Base-by-base conservation (phyloP, 2,113 vertebrate genomes). In the Anseranas semipalmata region DNA sequence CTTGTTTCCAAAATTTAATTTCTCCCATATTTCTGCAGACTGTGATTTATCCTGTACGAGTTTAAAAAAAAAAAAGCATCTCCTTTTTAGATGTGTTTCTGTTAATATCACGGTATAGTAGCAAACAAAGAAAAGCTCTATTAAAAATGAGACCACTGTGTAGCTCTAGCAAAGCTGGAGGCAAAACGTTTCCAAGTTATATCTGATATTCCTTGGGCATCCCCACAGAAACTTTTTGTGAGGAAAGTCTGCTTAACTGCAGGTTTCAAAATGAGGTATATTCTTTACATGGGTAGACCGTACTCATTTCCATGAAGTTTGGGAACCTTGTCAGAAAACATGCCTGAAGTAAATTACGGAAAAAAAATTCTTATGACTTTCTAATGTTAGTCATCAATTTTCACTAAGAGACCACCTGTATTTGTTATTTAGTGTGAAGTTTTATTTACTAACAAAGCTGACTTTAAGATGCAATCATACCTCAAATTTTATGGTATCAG, bases 1-100 rank as follows among this genome's bases (percentile, higher is more conserved):
- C 98, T 99, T 99, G 96, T 99, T 99, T 97, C 99, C 99, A 97
- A 99, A 99, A 97, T 99, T 99, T 12, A 99, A 70, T 63, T 99
- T 99, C 96, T 99, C 99, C 99, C 99, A 99, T 94, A 99, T 98
- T 98, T 99, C 99, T 89, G 99, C 99, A 85, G 99, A 99, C 91
- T 99, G 99, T 8, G 99, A 99, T 96, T 99, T 99, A 96, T 99
- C 99, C 99, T 99, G 90, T 60, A 96, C 85, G 65, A 91, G 81
- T 27, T 58, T 10, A 80, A 91, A 96, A 87, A 46, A 43, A n/a
- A 66, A 13, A 43, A 0, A 50, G 0, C 3, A 56, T 90, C 46
- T 84, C 7, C 10, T 75, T 94, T 82, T 87, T 4, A 84, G 0
- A 0, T 6, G 60, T 14, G 8, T 24, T 56, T 55, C 32, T 4